These are phyloP conservation scores for Thymelicus acteon DNA, from an alignment of 2,888 invertebrate genomes.

Conservation along the genomic window DNA sequence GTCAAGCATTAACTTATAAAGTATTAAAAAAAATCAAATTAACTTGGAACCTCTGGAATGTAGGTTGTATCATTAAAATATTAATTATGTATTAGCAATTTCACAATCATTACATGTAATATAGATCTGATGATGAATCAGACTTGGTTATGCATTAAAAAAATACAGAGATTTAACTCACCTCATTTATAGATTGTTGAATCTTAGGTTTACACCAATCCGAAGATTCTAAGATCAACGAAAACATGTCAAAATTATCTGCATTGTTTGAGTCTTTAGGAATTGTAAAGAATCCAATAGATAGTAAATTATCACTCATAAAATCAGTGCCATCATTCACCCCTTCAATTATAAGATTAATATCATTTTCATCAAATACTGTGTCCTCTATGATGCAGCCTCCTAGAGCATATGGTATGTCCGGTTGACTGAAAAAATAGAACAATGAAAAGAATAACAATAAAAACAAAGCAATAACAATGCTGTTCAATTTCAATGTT, in stretches of 20 bases:
- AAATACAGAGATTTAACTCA: slow-evolving; percentile 42
- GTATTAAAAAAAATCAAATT: no score
- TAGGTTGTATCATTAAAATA: no score
- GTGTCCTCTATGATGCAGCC: slow-evolving; percentile 78
- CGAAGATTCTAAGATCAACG: slow-evolving; percentile 66
- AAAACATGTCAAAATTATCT: slow-evolving; percentile 71
- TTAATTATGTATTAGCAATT: no score
- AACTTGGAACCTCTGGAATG: no score
- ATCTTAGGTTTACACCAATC: slow-evolving; percentile 69
- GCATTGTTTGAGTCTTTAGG: slow-evolving; percentile 54
- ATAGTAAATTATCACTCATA: slow-evolving; percentile 67
- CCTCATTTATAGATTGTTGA: slow-evolving; percentile 67
- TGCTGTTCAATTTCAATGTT: no score
- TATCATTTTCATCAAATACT: slow-evolving; percentile 56
- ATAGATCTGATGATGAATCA: no score
- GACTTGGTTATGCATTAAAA: not conserved
- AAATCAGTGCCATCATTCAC: slow-evolving; percentile 58
- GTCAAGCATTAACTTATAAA: no score
- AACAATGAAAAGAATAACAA: slow-evolving; percentile 4
- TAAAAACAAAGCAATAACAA: no score
- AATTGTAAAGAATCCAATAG: slow-evolving; percentile 69
- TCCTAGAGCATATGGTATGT: slow-evolving; percentile 73
- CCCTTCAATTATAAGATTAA: slow-evolving; percentile 58
- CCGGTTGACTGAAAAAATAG: slow-evolving; percentile 67
- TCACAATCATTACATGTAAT: no score